Conservation (phyloP, 2,888 invertebrate species). For the Drosophila ochracea region DNA sequence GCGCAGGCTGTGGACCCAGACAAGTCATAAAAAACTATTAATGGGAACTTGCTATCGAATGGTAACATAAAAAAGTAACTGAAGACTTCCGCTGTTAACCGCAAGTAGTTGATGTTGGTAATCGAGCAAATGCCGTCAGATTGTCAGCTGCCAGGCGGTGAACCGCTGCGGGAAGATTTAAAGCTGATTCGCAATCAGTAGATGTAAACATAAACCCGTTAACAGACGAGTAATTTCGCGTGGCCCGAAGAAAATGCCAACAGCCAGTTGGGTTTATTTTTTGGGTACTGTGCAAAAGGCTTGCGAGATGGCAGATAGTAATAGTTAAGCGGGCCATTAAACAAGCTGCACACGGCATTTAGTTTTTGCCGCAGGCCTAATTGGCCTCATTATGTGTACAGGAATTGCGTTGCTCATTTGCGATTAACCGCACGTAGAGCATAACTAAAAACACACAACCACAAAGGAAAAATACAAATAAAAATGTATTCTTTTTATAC, state of each 20-base stretch:
- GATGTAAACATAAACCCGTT: slow-evolving; percentile 16
- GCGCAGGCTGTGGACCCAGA: no score
- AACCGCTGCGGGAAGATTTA: slow-evolving; percentile 4
- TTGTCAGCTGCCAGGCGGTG: slow-evolving; percentile 6
- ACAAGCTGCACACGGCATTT: slow-evolving; percentile 76
- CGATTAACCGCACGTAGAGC: slow-evolving; percentile 74
- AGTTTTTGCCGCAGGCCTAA: slow-evolving; percentile 75
- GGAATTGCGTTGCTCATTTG: slow-evolving; percentile 69
- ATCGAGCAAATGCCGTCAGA: slow-evolving; percentile 2
- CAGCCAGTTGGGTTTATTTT: slow-evolving; percentile 14
- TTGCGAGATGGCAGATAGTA: slow-evolving; percentile 9
- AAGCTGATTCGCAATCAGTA: slow-evolving; percentile 11
- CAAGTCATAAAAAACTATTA: slow-evolving; percentile 7
- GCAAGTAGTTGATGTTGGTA: neutral
- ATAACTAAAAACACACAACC: slow-evolving; percentile 45
- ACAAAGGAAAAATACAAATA: slow-evolving; percentile 15
- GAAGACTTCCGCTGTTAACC: neutral
- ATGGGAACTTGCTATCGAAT: slow-evolving; percentile 19
- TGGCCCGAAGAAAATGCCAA: slow-evolving; percentile 18
- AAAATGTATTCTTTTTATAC: slow-evolving; percentile 1
- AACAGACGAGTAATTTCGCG: slow-evolving; percentile 15
- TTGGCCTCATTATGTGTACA: slow-evolving; percentile 74
- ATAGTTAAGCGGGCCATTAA: slow-evolving; percentile 71
- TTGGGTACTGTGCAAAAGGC: neutral
- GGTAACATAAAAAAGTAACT: slow-evolving; percentile 20